Evolutionary conservation across 2,113 vertebrate genomes (phyloP).

Genomic region (Hippocampus mohnikei): DNA sequence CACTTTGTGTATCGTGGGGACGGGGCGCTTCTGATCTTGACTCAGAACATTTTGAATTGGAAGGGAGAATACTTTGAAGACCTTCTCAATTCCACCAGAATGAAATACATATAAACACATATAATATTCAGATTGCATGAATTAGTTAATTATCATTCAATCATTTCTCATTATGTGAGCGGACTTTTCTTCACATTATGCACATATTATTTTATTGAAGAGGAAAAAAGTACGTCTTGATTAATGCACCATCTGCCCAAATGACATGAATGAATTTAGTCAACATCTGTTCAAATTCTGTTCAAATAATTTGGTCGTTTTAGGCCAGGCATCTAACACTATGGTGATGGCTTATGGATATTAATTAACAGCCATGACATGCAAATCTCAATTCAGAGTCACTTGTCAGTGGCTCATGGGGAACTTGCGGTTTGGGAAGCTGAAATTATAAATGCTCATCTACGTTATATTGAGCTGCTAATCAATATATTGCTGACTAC

Average conservation of each 20-base stretch:
- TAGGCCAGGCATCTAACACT: background rate
- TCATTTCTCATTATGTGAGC: background rate
- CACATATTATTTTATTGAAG: background rate
- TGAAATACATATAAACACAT: background rate
- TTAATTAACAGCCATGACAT: background rate
- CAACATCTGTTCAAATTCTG: background rate
- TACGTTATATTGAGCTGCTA: background rate
- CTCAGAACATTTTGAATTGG: too few species aligned
- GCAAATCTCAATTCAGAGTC: background rate
- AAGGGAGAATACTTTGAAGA: too few species aligned
- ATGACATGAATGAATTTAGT: background rate
- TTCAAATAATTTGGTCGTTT: background rate
- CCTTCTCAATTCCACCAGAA: too few species aligned
- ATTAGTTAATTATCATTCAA: background rate
- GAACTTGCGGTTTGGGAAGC: background rate
- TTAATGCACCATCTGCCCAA: background rate
- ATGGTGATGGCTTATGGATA: background rate
- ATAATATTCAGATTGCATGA: background rate
- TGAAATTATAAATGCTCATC: constrained; percentile 1
- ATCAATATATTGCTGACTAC: background rate
- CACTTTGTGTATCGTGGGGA: too few species aligned
- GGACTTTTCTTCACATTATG: background rate
- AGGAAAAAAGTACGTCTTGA: background rate
- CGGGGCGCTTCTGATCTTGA: too few species aligned
- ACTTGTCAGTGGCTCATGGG: background rate